These are phyloP conservation scores for Bombus turneri DNA, from an alignment of 1,140 invertebrate species.

Conservation along the genomic window DNA sequence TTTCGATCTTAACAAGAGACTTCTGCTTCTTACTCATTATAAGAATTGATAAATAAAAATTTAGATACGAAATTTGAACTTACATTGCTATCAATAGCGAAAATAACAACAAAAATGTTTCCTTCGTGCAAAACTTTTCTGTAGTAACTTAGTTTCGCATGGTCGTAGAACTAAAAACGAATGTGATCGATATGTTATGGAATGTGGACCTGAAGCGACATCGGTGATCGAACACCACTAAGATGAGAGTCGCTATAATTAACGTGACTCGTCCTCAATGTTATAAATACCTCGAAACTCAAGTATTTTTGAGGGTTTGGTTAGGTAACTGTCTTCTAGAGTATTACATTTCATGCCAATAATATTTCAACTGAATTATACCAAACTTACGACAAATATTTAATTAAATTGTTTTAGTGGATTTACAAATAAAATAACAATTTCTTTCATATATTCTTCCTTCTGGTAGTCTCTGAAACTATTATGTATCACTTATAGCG, in stretches of 20 bases:
- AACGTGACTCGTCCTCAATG: constrained; percentile 67
- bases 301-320: constrained; percentile 69
- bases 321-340: constrained; percentile 63
- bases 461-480: neutral
- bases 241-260: constrained; percentile 73
- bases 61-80: neutral
- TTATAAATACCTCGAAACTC: constrained; percentile 76
- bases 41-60: neutral
- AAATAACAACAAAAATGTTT: neutral
- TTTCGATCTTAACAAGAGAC: neutral
- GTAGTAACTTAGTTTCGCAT: neutral
- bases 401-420: neutral
- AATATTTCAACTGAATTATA: neutral
- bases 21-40: no score
- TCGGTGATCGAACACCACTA: constrained; percentile 56
- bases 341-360: constrained; percentile 35
- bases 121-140: no score
- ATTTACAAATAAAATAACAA: neutral
- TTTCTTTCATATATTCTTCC: neutral
- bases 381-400: neutral
- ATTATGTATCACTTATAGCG: neutral
- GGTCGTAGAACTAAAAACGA: constrained; percentile 20
- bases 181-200: constrained; percentile 54
- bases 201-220: constrained; percentile 36
- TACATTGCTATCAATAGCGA: neutral